Evolutionary conservation across 2,888 invertebrate species (phyloP).

Genomic region (Aphrophora alni): DNA sequence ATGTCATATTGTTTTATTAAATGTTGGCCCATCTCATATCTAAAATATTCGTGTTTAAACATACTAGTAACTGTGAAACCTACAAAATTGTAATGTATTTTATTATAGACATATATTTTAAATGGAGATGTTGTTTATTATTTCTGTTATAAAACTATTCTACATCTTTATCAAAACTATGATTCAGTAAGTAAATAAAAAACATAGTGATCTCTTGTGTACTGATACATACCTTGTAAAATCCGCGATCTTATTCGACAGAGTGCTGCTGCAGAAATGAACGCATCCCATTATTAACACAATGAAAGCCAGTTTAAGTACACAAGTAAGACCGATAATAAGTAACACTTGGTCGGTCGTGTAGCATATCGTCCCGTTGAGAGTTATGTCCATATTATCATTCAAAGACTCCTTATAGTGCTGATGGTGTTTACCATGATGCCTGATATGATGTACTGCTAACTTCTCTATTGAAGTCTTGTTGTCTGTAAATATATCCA

Average conservation of each 20-base stretch:
- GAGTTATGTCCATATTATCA: background rate
- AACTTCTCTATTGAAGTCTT: background rate
- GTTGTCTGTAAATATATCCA: background rate
- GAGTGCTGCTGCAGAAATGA: conserved; percentile 50
- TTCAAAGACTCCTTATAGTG: background rate
- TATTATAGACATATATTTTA: too few species aligned
- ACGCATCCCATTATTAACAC: conserved; percentile 53
- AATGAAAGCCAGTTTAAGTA: conserved; percentile 54
- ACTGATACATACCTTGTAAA: background rate
- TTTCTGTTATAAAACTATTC: too few species aligned
- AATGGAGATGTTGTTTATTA: too few species aligned
- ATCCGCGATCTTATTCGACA: background rate
- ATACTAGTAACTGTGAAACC: too few species aligned
- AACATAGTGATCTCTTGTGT: too few species aligned
- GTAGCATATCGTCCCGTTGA: conserved; percentile 20
- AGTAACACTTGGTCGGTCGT: conserved; percentile 50
- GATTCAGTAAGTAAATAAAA: too few species aligned
- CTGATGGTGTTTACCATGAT: conserved; percentile 38
- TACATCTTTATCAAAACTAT: too few species aligned
- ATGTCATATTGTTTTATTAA: too few species aligned
- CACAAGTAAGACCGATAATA: conserved; percentile 54
- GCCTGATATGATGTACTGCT: conserved; percentile 12
- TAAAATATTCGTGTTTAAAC: too few species aligned
- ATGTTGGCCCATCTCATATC: too few species aligned
- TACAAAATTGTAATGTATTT: too few species aligned